These are phyloP conservation scores for Aphis gossypii DNA, from an alignment of 1,140 invertebrate species.

Conservation along the genomic window DNA sequence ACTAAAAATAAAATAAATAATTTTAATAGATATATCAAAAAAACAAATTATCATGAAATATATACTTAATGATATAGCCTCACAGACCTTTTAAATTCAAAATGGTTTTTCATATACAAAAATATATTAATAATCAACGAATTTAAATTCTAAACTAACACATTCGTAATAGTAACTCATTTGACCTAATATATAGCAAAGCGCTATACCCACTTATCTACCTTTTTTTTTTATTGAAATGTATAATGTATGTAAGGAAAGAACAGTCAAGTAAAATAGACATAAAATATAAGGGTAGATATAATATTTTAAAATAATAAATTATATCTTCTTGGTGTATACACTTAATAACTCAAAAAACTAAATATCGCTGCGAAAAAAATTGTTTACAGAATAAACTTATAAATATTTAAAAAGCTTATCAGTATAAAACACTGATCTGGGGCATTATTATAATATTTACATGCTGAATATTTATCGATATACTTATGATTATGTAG, in stretches of 20 bases:
- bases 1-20: no score
- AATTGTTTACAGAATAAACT: neutral
- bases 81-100: no score
- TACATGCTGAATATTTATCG: neutral
- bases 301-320: neutral
- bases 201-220: no score
- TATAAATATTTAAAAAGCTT: conserved; percentile 25
- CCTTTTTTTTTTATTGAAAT: neutral
- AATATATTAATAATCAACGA: no score
- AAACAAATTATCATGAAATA: no score
- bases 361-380: neutral
- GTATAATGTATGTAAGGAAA: neutral
- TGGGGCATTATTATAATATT: neutral
- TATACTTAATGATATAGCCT: no score
- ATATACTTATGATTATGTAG: neutral
- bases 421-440: neutral
- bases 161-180: no score
- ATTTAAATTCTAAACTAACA: no score
- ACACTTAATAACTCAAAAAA: neutral
- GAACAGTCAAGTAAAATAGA: neutral
- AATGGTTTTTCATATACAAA: no score
- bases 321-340: neutral
- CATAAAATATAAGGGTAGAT: neutral
- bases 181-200: no score
- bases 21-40: no score